phyloP scores from a whole-genome alignment of 2,888 invertebrate genomes.

The Aphrophora alni region DNA sequence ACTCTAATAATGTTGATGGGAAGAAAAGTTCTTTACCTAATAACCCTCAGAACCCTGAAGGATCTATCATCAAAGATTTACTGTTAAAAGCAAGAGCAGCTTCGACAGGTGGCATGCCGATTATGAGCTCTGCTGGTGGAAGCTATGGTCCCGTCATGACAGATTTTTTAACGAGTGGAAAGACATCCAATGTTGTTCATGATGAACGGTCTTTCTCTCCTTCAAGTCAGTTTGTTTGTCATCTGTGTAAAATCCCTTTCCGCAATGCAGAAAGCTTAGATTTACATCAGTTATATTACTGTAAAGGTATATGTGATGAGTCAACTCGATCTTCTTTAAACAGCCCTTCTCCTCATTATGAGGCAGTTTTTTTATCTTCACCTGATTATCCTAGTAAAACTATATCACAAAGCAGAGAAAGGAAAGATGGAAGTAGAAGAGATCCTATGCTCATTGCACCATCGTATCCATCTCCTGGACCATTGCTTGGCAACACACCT shows the following conservation, averaged over 20 bases:
- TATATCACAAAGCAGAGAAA: slow-evolving; percentile 14
- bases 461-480: slow-evolving; percentile 82
- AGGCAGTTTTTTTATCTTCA: not conserved
- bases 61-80: slow-evolving; percentile 73
- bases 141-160: slow-evolving; percentile 52
- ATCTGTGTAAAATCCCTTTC: slow-evolving; percentile 78
- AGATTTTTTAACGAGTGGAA: not conserved
- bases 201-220: slow-evolving; percentile 30
- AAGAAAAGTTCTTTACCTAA: slow-evolving; percentile 28
- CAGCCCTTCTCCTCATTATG: slow-evolving; percentile 31
- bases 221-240: slow-evolving; percentile 64
- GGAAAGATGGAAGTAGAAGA: not conserved
- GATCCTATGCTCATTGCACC: slow-evolving; percentile 51
- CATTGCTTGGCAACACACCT: slow-evolving; percentile 80
- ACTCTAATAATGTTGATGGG: slow-evolving; percentile 10
- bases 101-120: slow-evolving; percentile 58
- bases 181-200: not conserved
- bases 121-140: slow-evolving; percentile 63
- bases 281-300: slow-evolving; percentile 79
- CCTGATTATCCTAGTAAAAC: not conserved
- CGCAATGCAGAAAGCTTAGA: slow-evolving; percentile 82
- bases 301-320: slow-evolving; percentile 64
- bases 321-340: slow-evolving; percentile 25
- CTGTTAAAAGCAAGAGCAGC: slow-evolving; percentile 67
- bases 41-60: slow-evolving; percentile 53